phyloP scores from a whole-genome alignment of 2,113 vertebrate species.

The Salvelinus sp. region DNA sequence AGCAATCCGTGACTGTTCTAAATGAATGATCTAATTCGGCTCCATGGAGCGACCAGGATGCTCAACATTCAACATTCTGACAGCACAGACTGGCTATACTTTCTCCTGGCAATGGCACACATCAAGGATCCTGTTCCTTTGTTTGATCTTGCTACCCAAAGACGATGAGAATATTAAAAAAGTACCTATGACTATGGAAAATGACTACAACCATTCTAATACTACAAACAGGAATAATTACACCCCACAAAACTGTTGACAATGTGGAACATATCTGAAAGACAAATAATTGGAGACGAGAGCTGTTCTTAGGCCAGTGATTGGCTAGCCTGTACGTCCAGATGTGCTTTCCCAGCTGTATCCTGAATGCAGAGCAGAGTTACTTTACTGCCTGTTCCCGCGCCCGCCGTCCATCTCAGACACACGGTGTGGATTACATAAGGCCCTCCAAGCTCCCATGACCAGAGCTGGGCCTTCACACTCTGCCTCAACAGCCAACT shows the following conservation, averaged over 20 bases:
- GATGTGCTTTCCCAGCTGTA: slow-evolving; percentile 52
- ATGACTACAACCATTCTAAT: too few species aligned
- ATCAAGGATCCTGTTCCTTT: too few species aligned
- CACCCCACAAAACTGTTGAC: neutral
- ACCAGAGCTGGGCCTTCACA: slow-evolving; percentile 71
- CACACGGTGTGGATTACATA: slow-evolving; percentile 85
- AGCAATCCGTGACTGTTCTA: too few species aligned
- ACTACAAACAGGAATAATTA: neutral
- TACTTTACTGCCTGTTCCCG: slow-evolving; percentile 68
- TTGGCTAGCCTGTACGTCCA: slow-evolving; percentile 35
- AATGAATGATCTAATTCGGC: too few species aligned
- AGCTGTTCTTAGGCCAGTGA: slow-evolving; percentile 12
- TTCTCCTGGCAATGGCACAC: too few species aligned
- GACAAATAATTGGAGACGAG: neutral
- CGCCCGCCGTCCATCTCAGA: slow-evolving; percentile 45
- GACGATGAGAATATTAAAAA: too few species aligned
- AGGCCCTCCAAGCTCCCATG: slow-evolving; percentile 73
- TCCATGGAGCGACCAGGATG: too few species aligned
- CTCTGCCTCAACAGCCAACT: slow-evolving; percentile 77
- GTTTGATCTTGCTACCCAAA: too few species aligned
- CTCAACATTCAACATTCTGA: too few species aligned
- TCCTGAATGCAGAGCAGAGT: slow-evolving; percentile 63
- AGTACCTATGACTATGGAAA: too few species aligned
- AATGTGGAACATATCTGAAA: slow-evolving; percentile 3
- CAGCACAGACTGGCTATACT: too few species aligned